Percentiles rank a stretch among this genome's conserved stretches.
These are phyloP conservation scores for Smutsia temminckii DNA, from an alignment of 2,797 vertebrate genomes.

Conservation along the genomic window DNA sequence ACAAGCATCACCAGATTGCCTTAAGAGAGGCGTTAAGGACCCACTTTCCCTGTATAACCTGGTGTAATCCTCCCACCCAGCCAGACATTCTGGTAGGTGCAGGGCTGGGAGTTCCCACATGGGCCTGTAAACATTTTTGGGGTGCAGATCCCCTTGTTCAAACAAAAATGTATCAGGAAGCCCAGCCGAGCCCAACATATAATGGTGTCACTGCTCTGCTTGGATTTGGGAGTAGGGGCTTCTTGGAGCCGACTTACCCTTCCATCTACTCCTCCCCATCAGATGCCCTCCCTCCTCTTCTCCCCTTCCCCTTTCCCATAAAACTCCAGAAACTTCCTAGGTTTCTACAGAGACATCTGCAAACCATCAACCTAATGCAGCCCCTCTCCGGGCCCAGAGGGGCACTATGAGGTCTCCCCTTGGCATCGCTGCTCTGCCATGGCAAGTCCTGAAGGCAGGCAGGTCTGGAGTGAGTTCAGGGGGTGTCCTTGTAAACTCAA, in stretches of 20 bases:
- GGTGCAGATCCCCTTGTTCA: background rate
- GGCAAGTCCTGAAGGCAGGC: background rate
- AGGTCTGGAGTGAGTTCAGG: background rate
- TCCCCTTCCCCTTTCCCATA: fast-evolving
- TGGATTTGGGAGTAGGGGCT: background rate
- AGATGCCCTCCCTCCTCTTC: too few species aligned
- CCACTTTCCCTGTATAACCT: background rate
- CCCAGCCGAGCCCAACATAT: fast-evolving
- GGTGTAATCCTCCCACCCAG: background rate
- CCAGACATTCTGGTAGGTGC: background rate
- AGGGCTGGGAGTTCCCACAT: background rate
- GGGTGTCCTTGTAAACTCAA: background rate
- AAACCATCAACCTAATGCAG: background rate
- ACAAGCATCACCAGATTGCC: background rate
- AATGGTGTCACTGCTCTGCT: background rate
- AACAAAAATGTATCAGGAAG: background rate
- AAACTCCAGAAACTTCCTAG: background rate
- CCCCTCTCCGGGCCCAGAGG: background rate
- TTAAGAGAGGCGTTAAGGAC: background rate
- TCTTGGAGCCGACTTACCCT: too few species aligned
- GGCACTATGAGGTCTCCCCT: background rate
- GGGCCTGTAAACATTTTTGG: background rate
- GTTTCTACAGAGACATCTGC: background rate
- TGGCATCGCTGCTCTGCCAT: background rate
- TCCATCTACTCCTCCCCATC: background rate